These are phyloP conservation scores for Trypoxylus dichotomus DNA, from an alignment of 1,140 invertebrate species.

Conservation along the genomic window DNA sequence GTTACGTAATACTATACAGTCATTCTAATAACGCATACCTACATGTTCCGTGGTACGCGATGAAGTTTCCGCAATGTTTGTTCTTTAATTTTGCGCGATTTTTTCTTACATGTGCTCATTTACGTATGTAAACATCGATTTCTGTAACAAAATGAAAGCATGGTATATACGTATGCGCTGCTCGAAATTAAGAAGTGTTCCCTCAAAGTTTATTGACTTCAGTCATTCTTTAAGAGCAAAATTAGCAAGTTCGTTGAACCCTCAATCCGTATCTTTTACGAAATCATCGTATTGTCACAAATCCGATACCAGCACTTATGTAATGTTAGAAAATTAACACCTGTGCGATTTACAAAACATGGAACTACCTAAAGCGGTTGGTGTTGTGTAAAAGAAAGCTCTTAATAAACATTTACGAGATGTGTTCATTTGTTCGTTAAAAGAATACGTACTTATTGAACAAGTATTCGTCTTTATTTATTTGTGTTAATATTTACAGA, in stretches of 20 bases:
- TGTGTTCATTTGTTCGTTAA: neutral
- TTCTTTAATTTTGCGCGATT: neutral
- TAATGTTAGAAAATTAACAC: slow-evolving; percentile 14
- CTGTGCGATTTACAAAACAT: neutral
- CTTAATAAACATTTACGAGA: neutral
- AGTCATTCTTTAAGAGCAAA: neutral
- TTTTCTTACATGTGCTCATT: neutral
- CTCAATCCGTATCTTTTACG: neutral
- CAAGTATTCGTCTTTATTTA: neutral
- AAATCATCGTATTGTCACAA: slow-evolving; percentile 19
- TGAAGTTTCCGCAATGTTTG: neutral
- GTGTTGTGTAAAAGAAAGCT: neutral
- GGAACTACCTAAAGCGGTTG: neutral
- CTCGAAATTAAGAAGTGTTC: neutral
- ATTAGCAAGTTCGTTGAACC: slow-evolving; percentile 15
- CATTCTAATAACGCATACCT: too few species aligned
- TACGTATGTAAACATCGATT: neutral
- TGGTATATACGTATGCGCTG: neutral
- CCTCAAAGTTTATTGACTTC: slow-evolving; percentile 8
- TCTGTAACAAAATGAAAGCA: neutral
- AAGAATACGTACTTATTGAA: neutral
- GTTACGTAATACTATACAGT: too few species aligned
- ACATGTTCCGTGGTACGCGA: too few species aligned
- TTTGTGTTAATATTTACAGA: too few species aligned
- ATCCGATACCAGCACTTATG: neutral